Percentiles rank a stretch among this genome's conserved stretches.
Evolutionary conservation across 1,140 invertebrate species (phyloP).

Genomic region (Andrena cerasifolii): DNA sequence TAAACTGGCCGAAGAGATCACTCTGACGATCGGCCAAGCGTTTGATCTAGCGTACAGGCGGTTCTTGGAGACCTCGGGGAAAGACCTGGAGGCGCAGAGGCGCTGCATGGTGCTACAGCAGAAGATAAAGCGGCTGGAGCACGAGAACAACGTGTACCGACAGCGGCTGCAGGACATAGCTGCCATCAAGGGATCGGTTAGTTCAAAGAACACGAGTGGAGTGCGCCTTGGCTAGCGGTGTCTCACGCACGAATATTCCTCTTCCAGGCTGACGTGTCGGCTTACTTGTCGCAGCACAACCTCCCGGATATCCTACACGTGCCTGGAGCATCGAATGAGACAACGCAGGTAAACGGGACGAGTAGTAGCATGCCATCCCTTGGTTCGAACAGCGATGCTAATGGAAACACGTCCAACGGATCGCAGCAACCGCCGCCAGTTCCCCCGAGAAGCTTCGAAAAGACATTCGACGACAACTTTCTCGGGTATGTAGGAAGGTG

Average conservation of each 20-base stretch:
- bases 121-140: conserved; percentile 87
- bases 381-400: conserved; percentile 72
- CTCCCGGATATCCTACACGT: conserved; percentile 83
- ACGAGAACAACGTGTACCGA: conserved; percentile 87
- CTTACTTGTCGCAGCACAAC: conserved; percentile 81
- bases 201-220: conserved; percentile 29
- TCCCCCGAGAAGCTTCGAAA: conserved; percentile 86
- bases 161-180: conserved; percentile 85
- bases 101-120: conserved; percentile 89
- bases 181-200: conserved; percentile 79
- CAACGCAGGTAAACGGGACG: conserved; percentile 73
- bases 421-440: conserved; percentile 84
- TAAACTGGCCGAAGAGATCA: conserved; percentile 98
- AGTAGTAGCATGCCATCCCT: conserved; percentile 52
- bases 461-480: conserved; percentile 82
- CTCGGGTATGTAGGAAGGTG: conserved; percentile 67
- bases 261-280: conserved; percentile 80
- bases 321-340: conserved; percentile 69
- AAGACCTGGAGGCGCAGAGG: conserved; percentile 88
- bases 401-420: conserved; percentile 81
- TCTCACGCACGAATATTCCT: not conserved
- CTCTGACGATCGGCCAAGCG: conserved; percentile 97
- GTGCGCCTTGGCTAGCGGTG: not conserved
- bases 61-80: conserved; percentile 90
- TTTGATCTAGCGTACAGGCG: conserved; percentile 97